These are phyloP conservation scores for Dicrostonyx torquatus DNA, from an alignment of 2,797 vertebrate genomes.

Conservation along the genomic window DNA sequence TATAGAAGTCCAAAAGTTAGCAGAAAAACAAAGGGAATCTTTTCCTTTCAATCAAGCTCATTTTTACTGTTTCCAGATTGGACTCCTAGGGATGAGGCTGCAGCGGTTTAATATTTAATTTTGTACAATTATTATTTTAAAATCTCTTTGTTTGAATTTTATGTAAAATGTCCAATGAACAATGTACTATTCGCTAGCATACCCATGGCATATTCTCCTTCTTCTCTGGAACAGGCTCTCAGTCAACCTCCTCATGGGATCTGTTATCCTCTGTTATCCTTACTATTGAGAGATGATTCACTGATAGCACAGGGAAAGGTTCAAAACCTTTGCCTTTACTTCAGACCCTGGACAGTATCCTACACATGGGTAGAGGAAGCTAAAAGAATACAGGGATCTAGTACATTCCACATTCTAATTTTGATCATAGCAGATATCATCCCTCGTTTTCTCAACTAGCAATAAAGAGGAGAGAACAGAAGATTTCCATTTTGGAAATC, in stretches of 20 bases:
- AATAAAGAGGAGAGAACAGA: neutral
- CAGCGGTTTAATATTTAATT: neutral
- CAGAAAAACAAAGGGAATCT: neutral
- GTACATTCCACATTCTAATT: fast-evolving
- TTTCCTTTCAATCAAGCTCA: neutral
- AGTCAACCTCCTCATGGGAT: fast-evolving
- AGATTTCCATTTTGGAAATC: neutral
- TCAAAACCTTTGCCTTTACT: neutral
- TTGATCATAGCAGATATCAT: too few relatives aligned
- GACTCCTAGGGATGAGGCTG: neutral
- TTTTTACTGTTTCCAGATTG: neutral
- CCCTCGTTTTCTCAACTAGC: neutral
- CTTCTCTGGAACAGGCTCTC: neutral
- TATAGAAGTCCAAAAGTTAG: neutral
- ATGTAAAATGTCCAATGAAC: neutral
- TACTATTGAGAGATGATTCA: fast-evolving
- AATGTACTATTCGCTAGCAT: neutral
- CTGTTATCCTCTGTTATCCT: neutral
- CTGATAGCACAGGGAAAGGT: neutral
- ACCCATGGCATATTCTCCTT: fast-evolving
- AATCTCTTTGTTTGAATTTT: neutral
- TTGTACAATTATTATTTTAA: neutral
- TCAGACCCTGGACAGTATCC: neutral
- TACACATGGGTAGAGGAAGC: fast-evolving
- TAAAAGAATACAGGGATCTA: fast-evolving